phyloP scores from a whole-genome alignment of 2,888 invertebrate genomes.

The Conistra vaccinii region DNA sequence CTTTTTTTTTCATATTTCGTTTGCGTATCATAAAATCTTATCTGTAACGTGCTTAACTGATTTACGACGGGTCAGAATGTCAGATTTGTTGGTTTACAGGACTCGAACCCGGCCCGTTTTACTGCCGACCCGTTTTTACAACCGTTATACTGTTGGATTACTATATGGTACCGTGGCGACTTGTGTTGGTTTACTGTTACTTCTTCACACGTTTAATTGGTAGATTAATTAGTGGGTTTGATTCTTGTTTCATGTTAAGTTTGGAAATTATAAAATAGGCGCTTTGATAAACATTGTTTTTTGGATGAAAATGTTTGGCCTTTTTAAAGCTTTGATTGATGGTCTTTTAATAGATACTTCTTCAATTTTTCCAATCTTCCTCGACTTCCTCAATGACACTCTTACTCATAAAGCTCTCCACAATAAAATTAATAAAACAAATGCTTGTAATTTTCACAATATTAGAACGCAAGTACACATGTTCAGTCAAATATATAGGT shows the following conservation, averaged over 20 bases:
- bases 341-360: not conserved
- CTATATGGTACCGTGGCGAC: conserved; percentile 57
- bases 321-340: not conserved
- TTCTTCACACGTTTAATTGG: conserved; percentile 75
- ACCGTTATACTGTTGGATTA: conserved; percentile 78
- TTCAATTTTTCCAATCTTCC: not conserved
- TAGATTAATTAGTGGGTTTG: conserved; percentile 56
- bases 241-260: conserved; percentile 27
- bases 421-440: conserved; percentile 11
- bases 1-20: conserved; percentile 77
- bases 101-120: conserved; percentile 87
- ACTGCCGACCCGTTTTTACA: conserved; percentile 83
- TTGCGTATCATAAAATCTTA: conserved; percentile 85
- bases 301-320: not conserved
- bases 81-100: conserved; percentile 90
- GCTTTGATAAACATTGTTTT: not conserved
- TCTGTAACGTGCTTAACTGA: conserved; percentile 90
- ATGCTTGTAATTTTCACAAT: conserved; percentile 28
- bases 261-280: not conserved
- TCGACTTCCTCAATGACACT: not conserved
- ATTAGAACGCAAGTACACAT: conserved; percentile 17
- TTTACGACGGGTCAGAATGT: conserved; percentile 90
- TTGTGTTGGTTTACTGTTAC: conserved; percentile 69
- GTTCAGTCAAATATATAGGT: conserved; percentile 28
- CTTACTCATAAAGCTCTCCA: conserved; percentile 1